Evolutionary conservation across 1,140 invertebrate genomes (phyloP).

Genomic region (Trichonephila inaurata): DNA sequence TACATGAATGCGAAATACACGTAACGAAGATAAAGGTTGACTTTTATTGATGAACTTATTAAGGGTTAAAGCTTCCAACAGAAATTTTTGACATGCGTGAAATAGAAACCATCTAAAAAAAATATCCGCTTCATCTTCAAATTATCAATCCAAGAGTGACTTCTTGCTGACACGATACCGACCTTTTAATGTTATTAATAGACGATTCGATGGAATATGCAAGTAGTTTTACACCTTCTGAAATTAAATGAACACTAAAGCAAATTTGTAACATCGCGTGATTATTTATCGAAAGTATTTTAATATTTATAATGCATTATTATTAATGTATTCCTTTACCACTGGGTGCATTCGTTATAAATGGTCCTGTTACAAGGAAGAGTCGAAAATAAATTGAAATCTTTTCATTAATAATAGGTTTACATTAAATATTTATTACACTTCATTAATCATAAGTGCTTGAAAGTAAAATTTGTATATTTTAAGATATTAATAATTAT

Average conservation of each 20-base stretch:
- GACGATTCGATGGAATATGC: background rate
- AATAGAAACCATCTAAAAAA: too few species aligned
- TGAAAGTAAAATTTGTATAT: background rate
- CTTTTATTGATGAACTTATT: too few species aligned
- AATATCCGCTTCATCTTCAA: too few species aligned
- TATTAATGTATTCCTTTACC: conserved; percentile 9
- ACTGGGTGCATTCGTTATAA: background rate
- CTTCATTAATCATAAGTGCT: background rate
- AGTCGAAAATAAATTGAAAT: background rate
- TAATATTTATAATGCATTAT: conserved; percentile 17
- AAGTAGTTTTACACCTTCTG: background rate
- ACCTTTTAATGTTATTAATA: background rate
- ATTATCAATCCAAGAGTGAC: too few species aligned
- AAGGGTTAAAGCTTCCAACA: too few species aligned
- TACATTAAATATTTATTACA: background rate
- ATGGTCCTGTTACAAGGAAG: background rate
- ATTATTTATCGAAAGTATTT: conserved; percentile 31
- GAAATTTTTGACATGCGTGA: too few species aligned
- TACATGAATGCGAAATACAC: too few species aligned
- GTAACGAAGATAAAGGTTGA: too few species aligned
- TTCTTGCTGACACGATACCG: too few species aligned
- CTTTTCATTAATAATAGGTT: conserved; percentile 13
- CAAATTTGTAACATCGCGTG: background rate
- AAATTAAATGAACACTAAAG: background rate
- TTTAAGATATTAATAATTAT: background rate